Evolutionary conservation across 2,797 vertebrate genomes (phyloP), one percentile per base, ranked within the genome.

Genomic region (Balearica regulorum): DNA sequence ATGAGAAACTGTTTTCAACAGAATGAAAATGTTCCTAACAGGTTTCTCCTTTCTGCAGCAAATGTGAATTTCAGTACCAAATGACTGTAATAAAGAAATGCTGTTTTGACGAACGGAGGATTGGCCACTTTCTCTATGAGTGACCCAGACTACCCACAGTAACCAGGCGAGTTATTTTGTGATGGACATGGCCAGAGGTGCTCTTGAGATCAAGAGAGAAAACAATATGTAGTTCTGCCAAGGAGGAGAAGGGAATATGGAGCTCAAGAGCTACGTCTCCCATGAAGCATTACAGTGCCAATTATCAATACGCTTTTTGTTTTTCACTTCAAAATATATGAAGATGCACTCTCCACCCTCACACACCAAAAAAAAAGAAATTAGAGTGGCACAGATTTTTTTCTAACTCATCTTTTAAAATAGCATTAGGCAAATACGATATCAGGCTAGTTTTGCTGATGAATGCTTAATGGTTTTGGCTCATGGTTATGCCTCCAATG

Each of bases 391-490:
- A 70, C 44, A 53, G 29, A 58, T 28, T 44, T 86, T 53, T 71
- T 91, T 25, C 26, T 64, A 75, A 39, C 9, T 81, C 62, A 53
- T 76, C 11, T 69, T 89, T 83, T 80, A 19, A 75, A 83, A 78
- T 35, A 83, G 31, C 22, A 48, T 75, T 91, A 91, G 69, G 58
- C 22, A 87, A 81, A 83, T 48, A 70, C 0, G 0, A 5, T 78
- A 88, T n/a, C 69, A 91, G 66, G 70, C 72, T 93, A 79, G 46
- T 91, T 96, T 83, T 86, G 58, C 82, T 71, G 87, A 96, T 88
- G 58, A 95, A 95, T 88, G 54, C 19, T 60, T 89, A 93, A 92
- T 84, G 73, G n/a, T 22, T 95, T 94, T 94, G 91, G 88, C 90
- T 94, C 80, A 43, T 70, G 81, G 87, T 89, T 76, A 81, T 21